Percentiles rank a stretch among this genome's conserved stretches.
Evolutionary conservation across 2,113 vertebrate genomes (phyloP).

Genomic region (Paramisgurnus dabryanus): DNA sequence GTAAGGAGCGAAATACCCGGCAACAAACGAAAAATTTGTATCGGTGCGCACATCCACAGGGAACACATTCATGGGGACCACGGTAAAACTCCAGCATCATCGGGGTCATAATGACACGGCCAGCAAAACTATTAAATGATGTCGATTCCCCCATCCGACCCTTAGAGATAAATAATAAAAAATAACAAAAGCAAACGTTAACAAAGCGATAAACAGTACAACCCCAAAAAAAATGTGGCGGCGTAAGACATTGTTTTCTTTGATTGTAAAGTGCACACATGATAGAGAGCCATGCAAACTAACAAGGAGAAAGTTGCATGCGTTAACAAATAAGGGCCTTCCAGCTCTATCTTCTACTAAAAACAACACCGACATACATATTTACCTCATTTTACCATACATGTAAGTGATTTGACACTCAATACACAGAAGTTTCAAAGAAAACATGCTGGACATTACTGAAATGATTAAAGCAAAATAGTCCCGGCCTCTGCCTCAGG

Average conservation of each 20-base stretch:
- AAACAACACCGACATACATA: conserved; percentile 60
- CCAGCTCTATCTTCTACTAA: conserved; percentile 50
- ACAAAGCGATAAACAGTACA: conserved; percentile 18
- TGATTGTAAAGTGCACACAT: conserved; percentile 59
- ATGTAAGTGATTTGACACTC: conserved; percentile 51
- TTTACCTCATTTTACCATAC: conserved; percentile 53
- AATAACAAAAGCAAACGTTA: conserved; percentile 45
- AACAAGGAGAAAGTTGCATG: conserved; percentile 73
- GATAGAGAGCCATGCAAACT: conserved; percentile 74
- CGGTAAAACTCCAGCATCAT: conserved; percentile 16
- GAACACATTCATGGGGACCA: conserved; percentile 27
- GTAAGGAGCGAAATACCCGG: conserved; percentile 5
- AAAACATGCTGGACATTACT: conserved; percentile 64
- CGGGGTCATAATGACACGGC: conserved; percentile 26
- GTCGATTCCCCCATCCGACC: conserved; percentile 3
- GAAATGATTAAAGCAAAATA: conserved; percentile 45
- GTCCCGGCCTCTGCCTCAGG: conserved; percentile 38
- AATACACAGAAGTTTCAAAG: conserved; percentile 50
- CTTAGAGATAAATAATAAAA: neutral
- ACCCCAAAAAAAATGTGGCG: conserved; percentile 10
- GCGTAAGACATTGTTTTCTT: conserved; percentile 40
- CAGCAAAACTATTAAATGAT: neutral
- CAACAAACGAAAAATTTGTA: conserved; percentile 20
- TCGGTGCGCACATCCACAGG: conserved; percentile 28
- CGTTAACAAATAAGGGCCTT: conserved; percentile 63